Evolutionary conservation across 2,888 invertebrate species (phyloP), one percentile per base, ranked within the genome.

Genomic region (Petrolisthes manimaculis): DNA sequence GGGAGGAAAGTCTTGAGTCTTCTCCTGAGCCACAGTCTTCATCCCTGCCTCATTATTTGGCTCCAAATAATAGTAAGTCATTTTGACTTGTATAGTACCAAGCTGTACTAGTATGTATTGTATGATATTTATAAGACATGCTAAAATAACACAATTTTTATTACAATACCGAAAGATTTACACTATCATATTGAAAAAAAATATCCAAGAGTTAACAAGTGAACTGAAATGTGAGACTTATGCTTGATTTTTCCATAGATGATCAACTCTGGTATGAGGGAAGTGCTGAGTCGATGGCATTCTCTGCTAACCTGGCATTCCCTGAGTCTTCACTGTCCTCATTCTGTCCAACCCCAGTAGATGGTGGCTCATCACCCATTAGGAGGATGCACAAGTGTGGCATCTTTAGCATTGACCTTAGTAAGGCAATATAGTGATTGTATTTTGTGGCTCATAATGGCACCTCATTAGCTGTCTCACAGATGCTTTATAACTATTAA

Each of bases 241-340:
- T 37, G 37, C 37, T n/a, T 71, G 14, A 24, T 54, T 37, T 54
- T 6, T 79, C 53, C 21, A n/a, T 84, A 88, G 84, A 84, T 14
- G 84, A 84, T 53, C 88, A 88, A 37, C 86, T 88, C 24, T 91
- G 91, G 91, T 91, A 88, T 80, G 91, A 91, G 56, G 53, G 91
- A 21, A 91, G 91, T 75, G 91, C 91, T 54, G 91, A 91, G 77
- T 88, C 88, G 5, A 91, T 91, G 91, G 91, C 91, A 12, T 88
- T 88, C 74, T 89, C 88, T n/a, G 91, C 91, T 3, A 91, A 91
- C 77, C 55, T 91, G n/a, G 88, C 89, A 0, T 91, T 91, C 71
- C 91, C 91, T 1, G 91, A 91, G n/a, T 86, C 86, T 12, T 86
- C 88, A 2, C 51, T 89, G 53, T 88, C 89, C 18, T 90, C 90